Percentiles rank a stretch among this genome's conserved stretches.
phyloP scores from a whole-genome alignment of 2,113 vertebrate species.

The Syngnathoides biaculeatus region DNA sequence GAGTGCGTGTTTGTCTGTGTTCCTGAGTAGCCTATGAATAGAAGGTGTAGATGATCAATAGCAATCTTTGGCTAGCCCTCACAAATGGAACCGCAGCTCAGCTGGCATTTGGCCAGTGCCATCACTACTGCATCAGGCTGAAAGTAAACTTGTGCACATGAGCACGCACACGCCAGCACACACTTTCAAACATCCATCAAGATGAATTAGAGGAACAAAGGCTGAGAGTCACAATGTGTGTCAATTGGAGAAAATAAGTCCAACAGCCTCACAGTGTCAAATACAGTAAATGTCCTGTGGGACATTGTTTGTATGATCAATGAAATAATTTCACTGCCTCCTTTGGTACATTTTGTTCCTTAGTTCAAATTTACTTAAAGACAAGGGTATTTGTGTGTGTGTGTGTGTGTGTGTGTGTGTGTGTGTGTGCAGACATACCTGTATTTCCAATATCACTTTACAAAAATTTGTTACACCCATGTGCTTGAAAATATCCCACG shows the following conservation, averaged over 20 bases:
- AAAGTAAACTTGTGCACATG: slow-evolving; percentile 4
- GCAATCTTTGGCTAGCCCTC: slow-evolving; percentile 63
- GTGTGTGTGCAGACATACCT: slow-evolving; percentile 1
- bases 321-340: slow-evolving; percentile 58
- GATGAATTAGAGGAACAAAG: slow-evolving; percentile 29
- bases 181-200: slow-evolving; percentile 6
- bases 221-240: slow-evolving; percentile 41
- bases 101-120: slow-evolving; percentile 58
- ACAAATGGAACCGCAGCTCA: slow-evolving; percentile 64
- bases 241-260: slow-evolving; percentile 28
- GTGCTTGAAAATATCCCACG: slow-evolving; percentile 35
- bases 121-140: slow-evolving; percentile 48
- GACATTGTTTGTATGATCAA: slow-evolving; percentile 60
- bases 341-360: slow-evolving; percentile 34
- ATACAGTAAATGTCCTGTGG: slow-evolving; percentile 38
- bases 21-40: slow-evolving; percentile 55
- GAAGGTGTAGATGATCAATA: slow-evolving; percentile 65
- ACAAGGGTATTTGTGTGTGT: slow-evolving; percentile 22
- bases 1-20: slow-evolving; percentile 1
- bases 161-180: background rate
- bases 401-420: slow-evolving; percentile 10
- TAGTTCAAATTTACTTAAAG: slow-evolving; percentile 20
- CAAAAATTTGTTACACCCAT: background rate
- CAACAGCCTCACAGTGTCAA: background rate
- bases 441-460: slow-evolving; percentile 4